phyloP scores from a whole-genome alignment of 1,140 invertebrate species.

The Hydropsyche tenuis region DNA sequence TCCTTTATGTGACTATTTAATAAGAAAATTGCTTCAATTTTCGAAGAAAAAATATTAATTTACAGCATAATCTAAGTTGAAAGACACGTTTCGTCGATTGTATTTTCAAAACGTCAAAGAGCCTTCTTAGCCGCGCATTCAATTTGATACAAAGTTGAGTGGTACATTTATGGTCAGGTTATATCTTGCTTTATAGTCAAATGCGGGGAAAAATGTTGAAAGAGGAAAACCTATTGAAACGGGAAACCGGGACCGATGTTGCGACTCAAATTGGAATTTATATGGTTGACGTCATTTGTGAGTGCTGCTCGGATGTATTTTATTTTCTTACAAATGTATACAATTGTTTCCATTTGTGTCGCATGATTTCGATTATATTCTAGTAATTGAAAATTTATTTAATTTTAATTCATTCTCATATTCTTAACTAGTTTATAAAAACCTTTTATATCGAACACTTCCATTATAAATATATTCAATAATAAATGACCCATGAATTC shows the following conservation, averaged over 20 bases:
- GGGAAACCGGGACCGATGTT: slow-evolving; percentile 2
- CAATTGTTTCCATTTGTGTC: too few relatives aligned
- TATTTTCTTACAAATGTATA: too few relatives aligned
- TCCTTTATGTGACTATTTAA: not conserved
- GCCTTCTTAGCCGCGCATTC: slow-evolving; percentile 21
- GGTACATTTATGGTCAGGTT: slow-evolving; percentile 31
- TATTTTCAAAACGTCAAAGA: not conserved
- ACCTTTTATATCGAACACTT: too few relatives aligned
- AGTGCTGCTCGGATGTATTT: too few relatives aligned
- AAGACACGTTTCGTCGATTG: too few relatives aligned
- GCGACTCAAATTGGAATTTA: slow-evolving; percentile 15
- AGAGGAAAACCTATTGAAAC: slow-evolving; percentile 24
- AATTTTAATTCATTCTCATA: too few relatives aligned
- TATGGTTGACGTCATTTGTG: not conserved
- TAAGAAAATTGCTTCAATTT: not conserved
- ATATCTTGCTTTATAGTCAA: slow-evolving; percentile 37
- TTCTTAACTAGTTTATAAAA: too few relatives aligned
- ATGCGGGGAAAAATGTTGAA: slow-evolving; percentile 33
- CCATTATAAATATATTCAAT: too few relatives aligned
- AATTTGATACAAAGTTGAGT: slow-evolving; percentile 35
- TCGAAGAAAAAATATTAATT: not conserved
- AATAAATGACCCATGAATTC: too few relatives aligned
- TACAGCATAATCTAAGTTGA: too few relatives aligned
- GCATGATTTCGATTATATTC: too few relatives aligned
- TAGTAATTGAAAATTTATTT: too few relatives aligned